Evolutionary conservation across 2,113 vertebrate species (phyloP), one percentile per base, ranked within the genome.

Genomic region (Bothrops jararaca): DNA sequence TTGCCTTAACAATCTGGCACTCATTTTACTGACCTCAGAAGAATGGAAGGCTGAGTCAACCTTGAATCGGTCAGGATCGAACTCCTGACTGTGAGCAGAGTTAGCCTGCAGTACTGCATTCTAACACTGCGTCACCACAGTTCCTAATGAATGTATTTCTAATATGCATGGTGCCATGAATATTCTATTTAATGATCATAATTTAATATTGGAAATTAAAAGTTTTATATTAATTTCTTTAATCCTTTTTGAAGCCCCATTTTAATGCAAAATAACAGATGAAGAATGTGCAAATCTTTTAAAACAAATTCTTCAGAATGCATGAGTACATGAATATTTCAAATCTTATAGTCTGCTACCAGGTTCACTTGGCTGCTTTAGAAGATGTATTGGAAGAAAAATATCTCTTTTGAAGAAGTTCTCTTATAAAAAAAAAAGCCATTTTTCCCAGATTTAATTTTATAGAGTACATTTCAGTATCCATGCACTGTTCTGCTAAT

Each of bases 81-180:
- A 69, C 64, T 69, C 1, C 29, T n/a, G 64, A 2, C 13, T 69
- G 5, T 69, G 64, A 13, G 0, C 29, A 34, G 29, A 15, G 13
- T 69, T 69, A 6, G 13, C 5, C 29, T 69, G 29, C 13, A 34
- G 13, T 69, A 69, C 13, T 34, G 5, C 29, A 69, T 69, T 69
- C 64, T 69, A 69, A 69, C 29, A 69, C n/a, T 69, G 13, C 34
- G 29, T n/a, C 29, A 69, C 64, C 13, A 18, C 15, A 13, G 12
- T 1, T 34, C 29, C 64, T 89, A 95, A 94, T 93, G 90, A 96
- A 92, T 6, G 58, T 54, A 24, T 90, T 94, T 95, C 45, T 94
- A 95, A 95, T 90, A 95, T 85, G 92, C 10, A 93, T 90, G 1
- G 15, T 42, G 48, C 10, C 22, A 91, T 0, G 34, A 85, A 3